Conservation (phyloP, 1,140 invertebrate species). For the Diprion similis region DNA sequence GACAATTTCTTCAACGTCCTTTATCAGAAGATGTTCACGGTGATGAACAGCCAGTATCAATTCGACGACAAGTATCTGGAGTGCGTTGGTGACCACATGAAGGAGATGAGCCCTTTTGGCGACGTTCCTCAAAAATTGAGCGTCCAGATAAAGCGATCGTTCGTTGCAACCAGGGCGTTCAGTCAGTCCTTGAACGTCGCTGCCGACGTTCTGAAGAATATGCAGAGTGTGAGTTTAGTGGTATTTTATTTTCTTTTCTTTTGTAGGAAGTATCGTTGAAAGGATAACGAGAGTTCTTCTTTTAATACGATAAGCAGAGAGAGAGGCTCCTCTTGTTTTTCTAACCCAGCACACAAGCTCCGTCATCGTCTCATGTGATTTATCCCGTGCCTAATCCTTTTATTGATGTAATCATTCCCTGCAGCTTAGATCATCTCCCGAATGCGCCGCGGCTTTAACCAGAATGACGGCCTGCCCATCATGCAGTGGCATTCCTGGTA, state of each 20-base stretch:
- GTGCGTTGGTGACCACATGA: conserved; percentile 91
- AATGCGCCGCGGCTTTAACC: conserved; percentile 81
- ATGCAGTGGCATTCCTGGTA: conserved; percentile 75
- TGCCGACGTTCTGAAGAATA: conserved; percentile 81
- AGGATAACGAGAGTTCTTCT: too few relatives aligned
- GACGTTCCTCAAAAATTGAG: conserved; percentile 92
- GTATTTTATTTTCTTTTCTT: background rate
- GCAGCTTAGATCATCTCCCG: conserved; percentile 59
- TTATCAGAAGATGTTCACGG: conserved; percentile 96
- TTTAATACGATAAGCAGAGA: background rate
- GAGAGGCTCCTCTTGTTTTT: background rate
- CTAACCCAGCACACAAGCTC: background rate
- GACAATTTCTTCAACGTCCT: conserved; percentile 92
- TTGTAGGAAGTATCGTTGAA: too few relatives aligned
- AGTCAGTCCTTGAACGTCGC: conserved; percentile 86
- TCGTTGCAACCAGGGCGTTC: conserved; percentile 93
- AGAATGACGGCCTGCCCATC: conserved; percentile 87
- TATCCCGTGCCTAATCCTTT: conserved; percentile 10
- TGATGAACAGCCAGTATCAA: conserved; percentile 88
- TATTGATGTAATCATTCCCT: background rate
- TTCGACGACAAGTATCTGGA: conserved; percentile 88
- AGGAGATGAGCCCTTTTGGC: conserved; percentile 91
- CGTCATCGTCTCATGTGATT: conserved; percentile 1
- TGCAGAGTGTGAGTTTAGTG: conserved; percentile 74
- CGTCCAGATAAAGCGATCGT: conserved; percentile 87